A percentile compares a stretch with the other conserved stretches of the same genome.
Conservation (phyloP, 2,113 vertebrate species). For the Psilopsiagon aurifrons region DNA sequence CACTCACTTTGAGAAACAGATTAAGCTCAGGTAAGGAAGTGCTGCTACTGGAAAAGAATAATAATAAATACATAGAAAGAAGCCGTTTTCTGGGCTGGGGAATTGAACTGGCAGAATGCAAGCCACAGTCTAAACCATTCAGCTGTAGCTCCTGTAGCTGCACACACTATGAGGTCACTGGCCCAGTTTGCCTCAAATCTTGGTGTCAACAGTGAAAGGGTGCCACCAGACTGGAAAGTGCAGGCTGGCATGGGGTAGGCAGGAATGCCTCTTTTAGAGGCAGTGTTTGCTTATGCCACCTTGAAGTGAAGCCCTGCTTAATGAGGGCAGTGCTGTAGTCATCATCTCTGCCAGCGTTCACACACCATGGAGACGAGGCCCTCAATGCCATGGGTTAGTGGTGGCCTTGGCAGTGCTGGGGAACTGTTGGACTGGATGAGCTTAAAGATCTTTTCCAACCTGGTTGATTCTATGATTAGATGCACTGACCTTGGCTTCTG, state of each 20-base stretch:
- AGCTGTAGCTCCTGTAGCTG: background rate
- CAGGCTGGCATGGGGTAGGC: background rate
- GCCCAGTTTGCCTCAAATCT: background rate
- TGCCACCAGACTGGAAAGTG: background rate
- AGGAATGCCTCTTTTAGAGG: background rate
- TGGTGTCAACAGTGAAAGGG: background rate
- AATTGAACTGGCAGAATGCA: background rate
- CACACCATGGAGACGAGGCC: accelerated
- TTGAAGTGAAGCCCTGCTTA: background rate
- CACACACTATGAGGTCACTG: background rate
- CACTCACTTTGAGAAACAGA: background rate
- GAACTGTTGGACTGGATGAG: background rate
- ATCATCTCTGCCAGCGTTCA: background rate
- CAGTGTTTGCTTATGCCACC: background rate
- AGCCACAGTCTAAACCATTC: background rate
- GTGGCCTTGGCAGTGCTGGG: background rate
- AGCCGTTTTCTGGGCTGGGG: background rate
- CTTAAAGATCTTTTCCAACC: background rate
- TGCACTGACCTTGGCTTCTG: background rate
- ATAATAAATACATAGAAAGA: background rate
- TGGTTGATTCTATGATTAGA: background rate
- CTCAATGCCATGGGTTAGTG: background rate
- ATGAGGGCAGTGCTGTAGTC: background rate
- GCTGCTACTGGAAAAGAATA: background rate
- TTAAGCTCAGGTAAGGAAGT: background rate